Evolutionary conservation across 2,113 vertebrate genomes (phyloP).

Genomic region (Sciurus niger): DNA sequence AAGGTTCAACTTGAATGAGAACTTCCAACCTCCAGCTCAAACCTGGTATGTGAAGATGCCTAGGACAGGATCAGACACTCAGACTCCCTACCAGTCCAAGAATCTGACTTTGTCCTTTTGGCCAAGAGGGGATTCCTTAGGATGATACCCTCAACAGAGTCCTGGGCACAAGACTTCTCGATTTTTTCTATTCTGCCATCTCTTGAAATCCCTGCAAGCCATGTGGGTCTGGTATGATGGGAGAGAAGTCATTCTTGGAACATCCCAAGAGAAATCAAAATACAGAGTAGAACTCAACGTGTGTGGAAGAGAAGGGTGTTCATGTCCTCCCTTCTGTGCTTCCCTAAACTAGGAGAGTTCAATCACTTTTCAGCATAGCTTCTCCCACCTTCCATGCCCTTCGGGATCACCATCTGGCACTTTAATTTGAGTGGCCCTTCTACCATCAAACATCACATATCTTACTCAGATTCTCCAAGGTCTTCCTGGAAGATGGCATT

Average conservation of each 20-base stretch:
- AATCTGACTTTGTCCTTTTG: not conserved
- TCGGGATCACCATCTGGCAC: not conserved
- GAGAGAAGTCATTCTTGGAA: not conserved
- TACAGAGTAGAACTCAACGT: not conserved
- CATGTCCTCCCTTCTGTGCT: not conserved
- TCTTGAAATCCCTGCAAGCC: not conserved
- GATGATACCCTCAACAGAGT: accelerated
- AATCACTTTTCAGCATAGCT: not conserved
- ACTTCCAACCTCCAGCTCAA: constrained; percentile 41
- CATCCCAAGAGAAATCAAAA: not conserved
- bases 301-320: not conserved
- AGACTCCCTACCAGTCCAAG: not conserved
- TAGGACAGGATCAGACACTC: not conserved
- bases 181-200: not conserved
- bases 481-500: constrained; percentile 15
- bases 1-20: constrained; percentile 43
- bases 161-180: not conserved
- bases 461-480: not conserved
- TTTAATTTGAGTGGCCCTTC: not conserved
- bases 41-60: not conserved
- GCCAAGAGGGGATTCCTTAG: not conserved
- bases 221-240: accelerated
- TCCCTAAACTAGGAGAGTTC: not conserved
- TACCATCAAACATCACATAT: not conserved
- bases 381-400: not conserved